Percentiles rank a stretch among this genome's conserved stretches.
phyloP scores from a whole-genome alignment of 2,888 invertebrate species.

The Tromatobia lineatoria region DNA sequence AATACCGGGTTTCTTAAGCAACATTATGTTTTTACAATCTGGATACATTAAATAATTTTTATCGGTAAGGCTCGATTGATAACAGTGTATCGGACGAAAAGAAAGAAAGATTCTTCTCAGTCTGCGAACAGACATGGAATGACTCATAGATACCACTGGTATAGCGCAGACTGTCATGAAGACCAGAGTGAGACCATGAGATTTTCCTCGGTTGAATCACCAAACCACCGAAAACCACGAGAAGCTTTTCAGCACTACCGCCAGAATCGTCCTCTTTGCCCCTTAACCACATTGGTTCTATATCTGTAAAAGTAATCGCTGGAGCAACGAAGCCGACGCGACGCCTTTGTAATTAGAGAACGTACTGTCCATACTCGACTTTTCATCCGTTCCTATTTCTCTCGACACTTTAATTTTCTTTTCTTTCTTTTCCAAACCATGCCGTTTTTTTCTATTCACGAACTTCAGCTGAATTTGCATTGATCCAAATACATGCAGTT shows the following conservation, averaged over 20 bases:
- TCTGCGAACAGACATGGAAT: no score
- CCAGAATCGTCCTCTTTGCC: conserved; percentile 8
- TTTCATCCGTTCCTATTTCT: conserved; percentile 39
- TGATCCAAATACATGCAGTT: background rate
- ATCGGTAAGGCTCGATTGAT: no score
- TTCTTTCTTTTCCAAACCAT: conserved; percentile 2
- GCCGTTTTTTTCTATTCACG: conserved; percentile 11
- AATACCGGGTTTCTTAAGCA: no score
- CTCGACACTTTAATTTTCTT: conserved; percentile 17
- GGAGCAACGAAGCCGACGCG: conserved; percentile 36
- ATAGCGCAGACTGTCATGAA: background rate
- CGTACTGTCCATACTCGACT: conserved; percentile 30
- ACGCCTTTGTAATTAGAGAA: conserved; percentile 68
- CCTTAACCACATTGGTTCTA: conserved; percentile 36
- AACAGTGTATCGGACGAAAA: no score
- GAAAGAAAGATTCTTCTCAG: no score
- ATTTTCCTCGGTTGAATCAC: conserved; percentile 46
- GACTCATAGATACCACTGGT: no score
- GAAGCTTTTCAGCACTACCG: conserved; percentile 39
- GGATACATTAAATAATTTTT: no score
- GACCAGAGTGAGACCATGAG: conserved; percentile 35
- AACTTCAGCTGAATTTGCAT: conserved; percentile 53
- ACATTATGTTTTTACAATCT: no score
- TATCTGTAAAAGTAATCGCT: conserved; percentile 31
- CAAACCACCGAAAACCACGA: conserved; percentile 42